These are phyloP conservation scores for Platalea minor DNA, from an alignment of 2,797 vertebrate species.

Conservation along the genomic window DNA sequence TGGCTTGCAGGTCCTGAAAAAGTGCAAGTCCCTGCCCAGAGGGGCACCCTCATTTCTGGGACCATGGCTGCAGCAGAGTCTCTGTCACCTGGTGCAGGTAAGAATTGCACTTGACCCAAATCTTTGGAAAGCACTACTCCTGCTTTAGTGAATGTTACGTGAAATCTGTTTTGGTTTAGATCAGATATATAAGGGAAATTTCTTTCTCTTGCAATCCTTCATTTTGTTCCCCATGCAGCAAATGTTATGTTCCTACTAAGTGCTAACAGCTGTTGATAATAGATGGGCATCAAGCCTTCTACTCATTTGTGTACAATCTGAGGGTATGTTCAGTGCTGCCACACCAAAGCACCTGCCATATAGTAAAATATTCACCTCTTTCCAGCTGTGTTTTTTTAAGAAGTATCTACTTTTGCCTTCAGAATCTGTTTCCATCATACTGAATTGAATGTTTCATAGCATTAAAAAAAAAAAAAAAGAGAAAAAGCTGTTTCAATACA, in stretches of 20 bases:
- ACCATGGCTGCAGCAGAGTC: neutral
- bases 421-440: neutral
- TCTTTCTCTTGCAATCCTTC: neutral
- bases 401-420: conserved; percentile 2
- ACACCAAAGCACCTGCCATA: neutral
- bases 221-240: neutral
- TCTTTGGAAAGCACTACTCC: neutral
- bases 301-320: neutral
- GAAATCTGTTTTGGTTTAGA: neutral
- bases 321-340: neutral
- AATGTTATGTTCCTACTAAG: neutral
- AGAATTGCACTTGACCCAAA: neutral
- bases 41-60: neutral
- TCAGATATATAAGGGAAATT: neutral
- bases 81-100: neutral
- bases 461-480: neutral
- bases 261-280: neutral
- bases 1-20: neutral
- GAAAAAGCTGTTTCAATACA: conserved; percentile 36
- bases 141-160: neutral
- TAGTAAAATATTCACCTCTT: neutral
- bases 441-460: neutral
- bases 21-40: neutral
- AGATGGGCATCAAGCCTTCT: neutral
- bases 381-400: neutral